phyloP scores from a whole-genome alignment of 2,888 invertebrate genomes.

The Drosophila parthenogenetica region DNA sequence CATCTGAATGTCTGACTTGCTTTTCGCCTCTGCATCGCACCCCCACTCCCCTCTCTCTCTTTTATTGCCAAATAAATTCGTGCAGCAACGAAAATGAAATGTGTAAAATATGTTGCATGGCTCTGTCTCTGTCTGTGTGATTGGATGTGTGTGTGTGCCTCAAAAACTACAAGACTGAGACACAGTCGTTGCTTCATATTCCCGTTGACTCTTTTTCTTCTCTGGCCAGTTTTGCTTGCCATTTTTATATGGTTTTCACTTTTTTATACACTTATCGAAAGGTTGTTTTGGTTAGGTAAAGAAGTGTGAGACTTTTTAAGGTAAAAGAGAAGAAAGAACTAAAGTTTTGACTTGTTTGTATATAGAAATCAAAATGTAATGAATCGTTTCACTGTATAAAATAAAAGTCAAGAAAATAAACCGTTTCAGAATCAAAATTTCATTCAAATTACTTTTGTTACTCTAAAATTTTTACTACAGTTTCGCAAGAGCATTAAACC shows the following conservation, averaged over 20 bases:
- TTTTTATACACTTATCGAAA: slow-evolving; percentile 11
- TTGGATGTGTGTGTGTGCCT: slow-evolving; percentile 6
- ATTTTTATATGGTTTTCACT: slow-evolving; percentile 60
- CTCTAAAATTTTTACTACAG: no score
- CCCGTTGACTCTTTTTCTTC: slow-evolving; percentile 13
- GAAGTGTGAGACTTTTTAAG: not conserved
- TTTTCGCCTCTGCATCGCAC: slow-evolving; percentile 6
- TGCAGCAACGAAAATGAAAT: slow-evolving; percentile 80
- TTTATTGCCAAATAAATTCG: slow-evolving; percentile 82
- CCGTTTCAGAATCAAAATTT: no score
- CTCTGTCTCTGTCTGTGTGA: slow-evolving; percentile 8
- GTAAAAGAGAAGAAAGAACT: no score
- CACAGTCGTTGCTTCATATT: slow-evolving; percentile 8
- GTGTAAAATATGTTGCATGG: slow-evolving; percentile 79
- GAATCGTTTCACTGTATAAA: no score
- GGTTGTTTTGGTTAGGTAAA: not conserved
- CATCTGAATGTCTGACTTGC: slow-evolving; percentile 17
- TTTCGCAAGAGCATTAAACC: not conserved
- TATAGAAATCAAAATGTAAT: no score
- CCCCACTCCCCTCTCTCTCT: slow-evolving; percentile 51
- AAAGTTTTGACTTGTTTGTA: no score
- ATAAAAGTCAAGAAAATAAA: no score
- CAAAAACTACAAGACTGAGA: slow-evolving; percentile 31
- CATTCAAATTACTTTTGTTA: no score
- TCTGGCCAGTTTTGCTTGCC: slow-evolving; percentile 29